Base-by-base conservation (phyloP, 1,140 invertebrate species). In the Charaxes varanes region DNA sequence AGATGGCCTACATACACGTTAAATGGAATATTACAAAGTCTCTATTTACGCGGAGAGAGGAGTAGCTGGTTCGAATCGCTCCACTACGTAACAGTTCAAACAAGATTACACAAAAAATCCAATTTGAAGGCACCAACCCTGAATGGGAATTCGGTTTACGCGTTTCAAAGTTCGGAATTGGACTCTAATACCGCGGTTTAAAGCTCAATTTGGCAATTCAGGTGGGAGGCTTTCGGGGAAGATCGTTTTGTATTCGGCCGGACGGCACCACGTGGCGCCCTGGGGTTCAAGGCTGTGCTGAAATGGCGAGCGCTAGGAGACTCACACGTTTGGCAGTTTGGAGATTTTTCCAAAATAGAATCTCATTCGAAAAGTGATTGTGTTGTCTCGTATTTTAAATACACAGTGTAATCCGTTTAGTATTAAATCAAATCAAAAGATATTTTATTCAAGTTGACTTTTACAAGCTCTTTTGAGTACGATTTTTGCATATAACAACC, bases 231-330 rank as follows among this genome's bases (percentile, higher is more conserved):
- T 69, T 71, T 53, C 47, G 52, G 59, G 57, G 53, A 62, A 63
- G 50, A 68, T 59, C 51, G 59, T 62, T 71, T 63, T 35, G 72
- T 65, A 69, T 71, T 68, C 62, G 37, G 41, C 53, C 53, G 52
- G 33, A 56, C 53, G 52, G 33, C 52, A 54, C 62, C 68, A 68
- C 68, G 66, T 72, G 71, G 68, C 69, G 67, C 56, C 57, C 51
- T 31, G 46, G 46, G 58, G 64, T 62, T 69, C 68, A 72, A 72
- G 60, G 56, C 59, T 64, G 49, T 53, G 53, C 34, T 23, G 53
- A 41, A 50, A 57, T 46, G 49, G 28, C 42, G 46, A 28, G 31
- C 34, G 33, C 6, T 58, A 57, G 50, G 42, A 37, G 18, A 11
- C 21, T 53, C 46, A 61, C 18, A 24, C 22, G 15, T 13, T 47